These are phyloP conservation scores for Physella acuta DNA, from an alignment of 1,140 invertebrate genomes.

Conservation along the genomic window DNA sequence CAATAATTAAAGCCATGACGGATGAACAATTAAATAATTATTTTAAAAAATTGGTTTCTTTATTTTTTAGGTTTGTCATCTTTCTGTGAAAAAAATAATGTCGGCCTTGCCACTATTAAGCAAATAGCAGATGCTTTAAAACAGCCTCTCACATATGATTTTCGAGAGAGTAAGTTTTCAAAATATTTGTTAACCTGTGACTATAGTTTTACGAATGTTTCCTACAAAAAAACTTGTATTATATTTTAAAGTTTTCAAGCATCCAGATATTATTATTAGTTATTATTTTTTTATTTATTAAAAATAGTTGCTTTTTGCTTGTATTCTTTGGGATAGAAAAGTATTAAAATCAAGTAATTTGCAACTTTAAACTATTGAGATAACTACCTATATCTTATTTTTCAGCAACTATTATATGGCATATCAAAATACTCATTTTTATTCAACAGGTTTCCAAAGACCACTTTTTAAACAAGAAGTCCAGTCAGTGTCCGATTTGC, in stretches of 20 bases:
- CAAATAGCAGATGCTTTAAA: constrained; percentile 70
- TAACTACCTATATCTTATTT: too few relatives aligned
- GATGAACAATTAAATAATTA: too few relatives aligned
- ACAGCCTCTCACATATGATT: constrained; percentile 70
- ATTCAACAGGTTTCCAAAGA: constrained; percentile 64
- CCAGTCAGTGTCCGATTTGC: constrained; percentile 67
- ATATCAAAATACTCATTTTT: constrained; percentile 25
- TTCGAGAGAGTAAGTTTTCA: constrained; percentile 62
- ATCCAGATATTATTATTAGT: too few relatives aligned
- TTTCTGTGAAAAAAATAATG: constrained; percentile 61
- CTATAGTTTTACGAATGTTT: too few relatives aligned
- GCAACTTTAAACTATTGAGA: too few relatives aligned
- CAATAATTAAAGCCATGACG: too few relatives aligned
- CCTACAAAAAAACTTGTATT: too few relatives aligned
- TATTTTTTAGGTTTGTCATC: constrained; percentile 43
- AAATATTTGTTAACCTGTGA: neutral
- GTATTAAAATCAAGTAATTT: too few relatives aligned
- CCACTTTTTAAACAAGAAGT: constrained; percentile 73
- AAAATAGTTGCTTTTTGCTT: neutral
- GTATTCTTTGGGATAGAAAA: too few relatives aligned
- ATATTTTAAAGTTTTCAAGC: too few relatives aligned
- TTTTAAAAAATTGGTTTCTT: neutral
- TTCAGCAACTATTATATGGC: too few relatives aligned
- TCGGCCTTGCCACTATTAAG: constrained; percentile 65
- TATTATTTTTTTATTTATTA: too few relatives aligned